Evolutionary conservation across 2,888 invertebrate species (phyloP).

Genomic region (Aphodius sticticus): DNA sequence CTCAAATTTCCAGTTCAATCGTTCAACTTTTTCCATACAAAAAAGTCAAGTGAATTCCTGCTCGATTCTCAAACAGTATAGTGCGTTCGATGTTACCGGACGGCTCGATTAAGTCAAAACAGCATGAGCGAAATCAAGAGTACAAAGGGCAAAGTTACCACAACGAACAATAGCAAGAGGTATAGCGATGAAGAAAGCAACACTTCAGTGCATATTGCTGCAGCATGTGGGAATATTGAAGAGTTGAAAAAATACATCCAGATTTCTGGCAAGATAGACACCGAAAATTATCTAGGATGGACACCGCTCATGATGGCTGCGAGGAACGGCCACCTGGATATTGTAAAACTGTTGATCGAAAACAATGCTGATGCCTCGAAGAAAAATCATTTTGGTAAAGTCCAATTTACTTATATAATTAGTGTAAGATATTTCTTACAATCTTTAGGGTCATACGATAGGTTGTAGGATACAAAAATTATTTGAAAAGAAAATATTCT

Average conservation of each 20-base stretch:
- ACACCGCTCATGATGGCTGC: slow-evolving; percentile 59
- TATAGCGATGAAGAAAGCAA: slow-evolving; percentile 53
- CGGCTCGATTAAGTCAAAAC: neutral
- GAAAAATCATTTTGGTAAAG: slow-evolving; percentile 54
- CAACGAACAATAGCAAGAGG: neutral
- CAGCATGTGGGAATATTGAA: slow-evolving; percentile 48
- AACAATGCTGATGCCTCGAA: slow-evolving; percentile 53
- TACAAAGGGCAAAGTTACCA: neutral
- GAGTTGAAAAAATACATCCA: slow-evolving; percentile 43
- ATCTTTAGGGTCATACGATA: no score
- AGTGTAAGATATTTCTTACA: neutral
- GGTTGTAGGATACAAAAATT: no score
- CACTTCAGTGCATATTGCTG: slow-evolving; percentile 52
- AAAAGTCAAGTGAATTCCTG: neutral
- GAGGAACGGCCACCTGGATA: slow-evolving; percentile 50
- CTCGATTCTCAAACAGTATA: neutral
- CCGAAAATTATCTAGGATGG: slow-evolving; percentile 56
- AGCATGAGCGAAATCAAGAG: neutral
- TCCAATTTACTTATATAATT: neutral
- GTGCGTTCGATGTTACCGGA: neutral
- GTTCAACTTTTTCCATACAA: neutral
- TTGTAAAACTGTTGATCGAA: slow-evolving; percentile 50
- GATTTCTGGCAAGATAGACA: slow-evolving; percentile 48
- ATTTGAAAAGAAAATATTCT: no score
- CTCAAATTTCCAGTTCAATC: neutral